Evolutionary conservation across 2,113 vertebrate species (phyloP), one percentile per base, ranked within the genome.

Genomic region (Dipodomys stephensi): DNA sequence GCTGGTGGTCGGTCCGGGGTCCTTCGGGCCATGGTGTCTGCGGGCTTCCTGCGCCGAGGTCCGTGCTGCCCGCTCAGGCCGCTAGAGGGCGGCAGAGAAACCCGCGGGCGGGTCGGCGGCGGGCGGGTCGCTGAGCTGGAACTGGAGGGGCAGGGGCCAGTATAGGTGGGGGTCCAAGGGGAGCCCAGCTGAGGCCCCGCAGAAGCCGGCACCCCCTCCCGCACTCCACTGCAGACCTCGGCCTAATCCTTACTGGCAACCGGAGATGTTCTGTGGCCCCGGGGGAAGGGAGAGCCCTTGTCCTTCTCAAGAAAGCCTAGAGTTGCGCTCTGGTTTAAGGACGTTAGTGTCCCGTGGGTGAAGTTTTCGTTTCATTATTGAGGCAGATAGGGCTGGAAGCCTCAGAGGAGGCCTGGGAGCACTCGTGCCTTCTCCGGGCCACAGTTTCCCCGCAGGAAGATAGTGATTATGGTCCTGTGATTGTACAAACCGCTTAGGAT

Each of bases 11-110:
- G 23, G 28, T 19, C 12, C 1, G 27, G 28, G 68, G 57, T 32
- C 18, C 1, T 0, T 5, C 1, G 5, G 1, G 9, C 7, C 0
- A 4, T 1, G 13, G 76, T 82, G 60, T 67, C 62, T 32, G 25
- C 18, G 4, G 6, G 11, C 49, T 18, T 49, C 27, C 4, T 18
- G 67, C 2, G 13, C 39, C 2, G 30, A 35, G 8, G 32, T 25
- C 2, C 65, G 90, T 53, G 28, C 65, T 28, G 8, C 9, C 0
- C 30, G 2, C 25, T 32, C 68, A 1, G 3, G 28, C 97, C 97
- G n/a, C 97, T 88, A 96, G 95, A 91, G 96, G 96, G 91, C 93
- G 67, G 85, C 79, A 44, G 92, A 78, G 88, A 76, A 88, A 13
- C 2, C 35, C 3, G 23, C 23, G 73, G 1, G 27, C 19, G 0